Base-by-base conservation (phyloP, 2,888 invertebrate species). In the Anticlea derivata region DNA sequence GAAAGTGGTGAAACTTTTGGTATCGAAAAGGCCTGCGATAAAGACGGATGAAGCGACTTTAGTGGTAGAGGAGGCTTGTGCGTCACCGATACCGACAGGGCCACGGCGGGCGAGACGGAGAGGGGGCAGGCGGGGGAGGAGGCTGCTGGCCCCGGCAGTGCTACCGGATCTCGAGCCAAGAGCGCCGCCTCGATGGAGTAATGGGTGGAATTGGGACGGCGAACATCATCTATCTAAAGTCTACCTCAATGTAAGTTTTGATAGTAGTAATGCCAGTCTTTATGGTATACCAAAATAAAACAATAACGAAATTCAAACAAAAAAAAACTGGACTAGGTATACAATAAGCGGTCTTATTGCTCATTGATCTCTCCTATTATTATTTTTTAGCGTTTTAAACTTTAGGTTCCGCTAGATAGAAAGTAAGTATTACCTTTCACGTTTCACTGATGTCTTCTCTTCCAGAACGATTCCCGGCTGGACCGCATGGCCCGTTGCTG, bases 191-290 rank as follows among this genome's bases (percentile, higher is more conserved):
- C 75, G 87, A 59, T 97, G 96, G 96, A 96, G 96, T 75, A 97
- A 98, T 77, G 97, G 97, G 20, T 98, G 98, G 98, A 93, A 92
- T 58, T 98, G 97, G 96, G 95, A 96, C 73, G 97, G 97, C 37
- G 94, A 96, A 62, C 92, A 95, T 23, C 96, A 94, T 76, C 92
- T 96, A 73, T 94, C 95, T 60, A 95, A 95, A 91, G 95, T 98
- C 68, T 97, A 95, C 88, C 92, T 97, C 72, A 96, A 96, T 88
- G 98, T 98, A 87, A 94, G 94, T 92, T 34, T 35, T 31, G 5
- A n/a, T n/a, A n/a, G n/a, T n/a, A n/a, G n/a, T n/a, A n/a, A n/a
- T n/a, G n/a, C n/a, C n/a, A n/a, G n/a, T n/a, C n/a, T n/a, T n/a
- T n/a, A n/a, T n/a, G n/a, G n/a, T n/a, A n/a, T n/a, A n/a, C n/a